A percentile compares a stretch with the other conserved stretches of the same genome.
Evolutionary conservation across 2,113 vertebrate genomes (phyloP).

Genomic region (Bettongia penicillata): DNA sequence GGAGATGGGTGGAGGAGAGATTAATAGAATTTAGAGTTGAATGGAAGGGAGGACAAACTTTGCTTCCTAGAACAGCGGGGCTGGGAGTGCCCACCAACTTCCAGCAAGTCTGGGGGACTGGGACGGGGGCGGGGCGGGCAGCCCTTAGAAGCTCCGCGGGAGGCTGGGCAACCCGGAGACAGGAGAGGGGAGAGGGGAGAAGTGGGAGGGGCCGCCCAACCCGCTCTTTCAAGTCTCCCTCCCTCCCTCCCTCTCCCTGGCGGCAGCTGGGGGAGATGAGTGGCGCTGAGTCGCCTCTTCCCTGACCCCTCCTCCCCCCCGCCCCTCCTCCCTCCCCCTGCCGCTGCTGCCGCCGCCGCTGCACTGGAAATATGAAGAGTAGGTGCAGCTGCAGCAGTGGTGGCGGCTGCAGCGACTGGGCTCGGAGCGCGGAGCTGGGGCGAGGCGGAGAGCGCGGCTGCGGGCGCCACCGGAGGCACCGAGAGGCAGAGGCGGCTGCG

Average conservation of each 20-base stretch:
- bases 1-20: not conserved
- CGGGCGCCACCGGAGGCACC: not conserved
- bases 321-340: constrained; percentile 54
- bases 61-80: constrained; percentile 13
- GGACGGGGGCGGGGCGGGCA: too few relatives aligned
- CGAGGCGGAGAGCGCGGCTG: constrained; percentile 13
- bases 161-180: not conserved
- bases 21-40: not conserved
- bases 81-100: not conserved
- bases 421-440: constrained; percentile 18
- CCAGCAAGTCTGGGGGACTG: not conserved
- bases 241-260: constrained; percentile 19
- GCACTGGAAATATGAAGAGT: constrained; percentile 83
- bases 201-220: not conserved
- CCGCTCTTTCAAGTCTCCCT: constrained; percentile 20
- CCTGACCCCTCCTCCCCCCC: not conserved
- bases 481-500: not conserved
- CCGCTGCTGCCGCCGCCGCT: constrained; percentile 62
- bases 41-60: not conserved
- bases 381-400: constrained; percentile 36
- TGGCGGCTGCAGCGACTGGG: constrained; percentile 23
- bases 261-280: constrained; percentile 39
- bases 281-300: constrained; percentile 49
- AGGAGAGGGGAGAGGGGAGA: not conserved
- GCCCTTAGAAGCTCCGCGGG: not conserved